These are phyloP conservation scores for Mesocentrotus franciscanus DNA, from an alignment of 53 echinoderm and acorn worm genomes.

Conservation along the genomic window DNA sequence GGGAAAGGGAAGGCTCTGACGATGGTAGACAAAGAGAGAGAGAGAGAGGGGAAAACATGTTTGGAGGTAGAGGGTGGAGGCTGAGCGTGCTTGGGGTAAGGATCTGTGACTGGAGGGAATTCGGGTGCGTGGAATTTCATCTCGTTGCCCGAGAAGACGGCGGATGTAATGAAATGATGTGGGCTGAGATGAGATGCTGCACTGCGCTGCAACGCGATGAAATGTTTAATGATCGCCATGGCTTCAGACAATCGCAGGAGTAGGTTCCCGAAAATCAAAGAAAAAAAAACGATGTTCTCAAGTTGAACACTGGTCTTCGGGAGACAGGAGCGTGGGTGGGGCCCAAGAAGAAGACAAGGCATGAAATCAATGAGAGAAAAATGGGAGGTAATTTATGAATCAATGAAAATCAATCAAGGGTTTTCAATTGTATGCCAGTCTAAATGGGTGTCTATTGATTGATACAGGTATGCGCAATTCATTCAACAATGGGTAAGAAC, in stretches of 20 bases:
- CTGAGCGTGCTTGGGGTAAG: slow-evolving; percentile 31
- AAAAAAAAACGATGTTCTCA: background rate
- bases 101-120: slow-evolving; percentile 45
- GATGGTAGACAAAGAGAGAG: background rate
- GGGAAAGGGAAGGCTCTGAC: background rate
- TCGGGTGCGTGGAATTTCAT: slow-evolving; percentile 61
- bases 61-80: slow-evolving; percentile 30
- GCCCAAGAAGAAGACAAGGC: slow-evolving; percentile 3
- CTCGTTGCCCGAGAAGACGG: slow-evolving; percentile 25
- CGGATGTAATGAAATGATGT: slow-evolving; percentile 45
- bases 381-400: slow-evolving; percentile 59
- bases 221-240: slow-evolving; percentile 42
- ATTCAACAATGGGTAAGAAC: background rate
- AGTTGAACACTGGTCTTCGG: background rate
- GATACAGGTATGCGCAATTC: background rate
- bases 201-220: slow-evolving; percentile 13
- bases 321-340: background rate
- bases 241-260: slow-evolving; percentile 30
- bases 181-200: slow-evolving; percentile 34
- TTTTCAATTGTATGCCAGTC: background rate
- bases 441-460: slow-evolving; percentile 58
- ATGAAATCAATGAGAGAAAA: slow-evolving; percentile 46
- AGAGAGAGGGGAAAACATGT: background rate
- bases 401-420: slow-evolving; percentile 58
- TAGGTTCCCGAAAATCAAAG: background rate